Evolutionary conservation across 2,797 vertebrate species (phyloP).

Genomic region (Eurystomus glaucurus): DNA sequence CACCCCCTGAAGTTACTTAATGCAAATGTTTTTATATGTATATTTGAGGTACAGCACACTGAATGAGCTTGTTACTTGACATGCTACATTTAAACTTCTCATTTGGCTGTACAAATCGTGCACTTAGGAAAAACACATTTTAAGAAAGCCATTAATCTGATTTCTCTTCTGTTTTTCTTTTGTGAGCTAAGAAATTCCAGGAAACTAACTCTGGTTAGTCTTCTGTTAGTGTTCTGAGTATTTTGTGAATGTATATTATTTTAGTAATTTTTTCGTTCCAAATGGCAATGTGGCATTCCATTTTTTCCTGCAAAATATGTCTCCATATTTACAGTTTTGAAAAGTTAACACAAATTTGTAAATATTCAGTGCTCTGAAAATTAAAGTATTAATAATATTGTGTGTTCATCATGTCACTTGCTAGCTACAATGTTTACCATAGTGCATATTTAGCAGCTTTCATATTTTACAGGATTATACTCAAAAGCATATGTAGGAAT

Average conservation of each 20-base stretch:
- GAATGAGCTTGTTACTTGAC: slow-evolving; percentile 17
- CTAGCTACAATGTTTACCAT: not conserved
- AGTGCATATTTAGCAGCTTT: not conserved
- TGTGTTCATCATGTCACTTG: not conserved
- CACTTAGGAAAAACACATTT: slow-evolving; percentile 34
- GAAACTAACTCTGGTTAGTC: not conserved
- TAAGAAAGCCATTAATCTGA: slow-evolving; percentile 37
- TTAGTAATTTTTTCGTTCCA: not conserved
- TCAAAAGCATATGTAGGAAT: not conserved
- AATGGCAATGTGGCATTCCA: not conserved
- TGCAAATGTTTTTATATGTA: not conserved
- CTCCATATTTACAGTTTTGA: not conserved
- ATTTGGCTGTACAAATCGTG: slow-evolving; percentile 37
- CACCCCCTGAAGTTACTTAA: not conserved
- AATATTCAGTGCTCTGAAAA: not conserved
- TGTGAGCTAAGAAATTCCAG: slow-evolving; percentile 36
- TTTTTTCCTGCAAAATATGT: not conserved
- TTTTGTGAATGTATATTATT: not conserved
- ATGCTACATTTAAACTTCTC: slow-evolving; percentile 18
- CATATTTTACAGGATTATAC: not conserved
- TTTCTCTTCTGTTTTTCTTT: slow-evolving; percentile 46
- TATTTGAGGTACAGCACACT: not conserved
- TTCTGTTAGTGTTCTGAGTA: not conserved
- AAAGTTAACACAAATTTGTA: not conserved
- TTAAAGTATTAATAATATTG: not conserved